A percentile compares a stretch with the other conserved stretches of the same genome.
Conservation (phyloP, 2,888 invertebrate species). For the Yponomeuta plumbellus region DNA sequence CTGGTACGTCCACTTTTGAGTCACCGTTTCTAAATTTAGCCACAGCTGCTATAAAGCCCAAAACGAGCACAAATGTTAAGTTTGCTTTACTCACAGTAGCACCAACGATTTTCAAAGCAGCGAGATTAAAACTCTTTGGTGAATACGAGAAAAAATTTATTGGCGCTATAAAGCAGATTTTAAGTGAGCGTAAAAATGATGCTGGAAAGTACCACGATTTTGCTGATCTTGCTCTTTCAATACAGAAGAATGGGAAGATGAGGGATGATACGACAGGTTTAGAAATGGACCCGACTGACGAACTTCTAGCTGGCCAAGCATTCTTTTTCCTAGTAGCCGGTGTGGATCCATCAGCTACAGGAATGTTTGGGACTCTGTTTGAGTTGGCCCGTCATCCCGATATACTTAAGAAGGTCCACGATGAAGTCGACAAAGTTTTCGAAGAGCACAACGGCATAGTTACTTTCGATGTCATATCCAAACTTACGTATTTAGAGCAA, state of each 20-base stretch:
- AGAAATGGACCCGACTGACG: conserved; percentile 47
- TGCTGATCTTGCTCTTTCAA: conserved; percentile 43
- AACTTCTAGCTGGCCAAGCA: conserved; percentile 47
- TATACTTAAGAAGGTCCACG: conserved; percentile 39
- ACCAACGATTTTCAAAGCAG: conserved; percentile 28
- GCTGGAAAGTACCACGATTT: conserved; percentile 47
- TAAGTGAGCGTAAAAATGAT: conserved; percentile 36
- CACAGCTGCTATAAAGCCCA: conserved; percentile 29
- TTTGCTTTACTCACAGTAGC: conserved; percentile 30
- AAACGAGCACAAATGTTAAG: conserved; percentile 31
- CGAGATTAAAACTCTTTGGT: conserved; percentile 40
- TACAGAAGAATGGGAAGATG: conserved; percentile 45
- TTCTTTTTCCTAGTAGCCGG: conserved; percentile 59
- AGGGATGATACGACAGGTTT: conserved; percentile 38
- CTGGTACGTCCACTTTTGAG: conserved; percentile 42
- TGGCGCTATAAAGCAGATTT: conserved; percentile 43
- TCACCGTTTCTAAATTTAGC: conserved; percentile 44
- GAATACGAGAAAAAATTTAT: conserved; percentile 46
- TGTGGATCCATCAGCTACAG: conserved; percentile 50
- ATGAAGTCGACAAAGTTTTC: conserved; percentile 46
- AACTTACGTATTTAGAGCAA: conserved; percentile 48
- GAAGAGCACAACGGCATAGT: conserved; percentile 33
- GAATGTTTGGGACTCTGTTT: conserved; percentile 40
- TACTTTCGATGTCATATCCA: conserved; percentile 37
- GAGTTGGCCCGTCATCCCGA: conserved; percentile 49